Percentiles rank a stretch among this genome's conserved stretches.
phyloP scores from a whole-genome alignment of 2,888 invertebrate genomes.

The Coleophora flavipennella region DNA sequence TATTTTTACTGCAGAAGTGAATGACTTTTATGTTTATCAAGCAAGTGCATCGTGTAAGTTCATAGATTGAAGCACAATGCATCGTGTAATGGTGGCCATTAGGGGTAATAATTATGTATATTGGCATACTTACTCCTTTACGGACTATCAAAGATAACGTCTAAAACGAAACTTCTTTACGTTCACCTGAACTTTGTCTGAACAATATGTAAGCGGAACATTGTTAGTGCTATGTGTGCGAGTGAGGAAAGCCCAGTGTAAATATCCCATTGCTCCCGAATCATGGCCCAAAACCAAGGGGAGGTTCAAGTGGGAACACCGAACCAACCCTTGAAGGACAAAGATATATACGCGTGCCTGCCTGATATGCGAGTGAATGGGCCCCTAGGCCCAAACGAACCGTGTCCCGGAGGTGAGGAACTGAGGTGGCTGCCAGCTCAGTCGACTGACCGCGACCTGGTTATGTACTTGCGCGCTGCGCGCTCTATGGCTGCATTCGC shows the following conservation, averaged over 20 bases:
- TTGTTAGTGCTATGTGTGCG: slow-evolving; percentile 47
- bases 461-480: slow-evolving; percentile 97
- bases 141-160: slow-evolving; percentile 48
- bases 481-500: slow-evolving; percentile 99
- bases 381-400: slow-evolving; percentile 60
- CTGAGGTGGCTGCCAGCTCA: slow-evolving; percentile 95
- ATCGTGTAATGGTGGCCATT: slow-evolving; percentile 74
- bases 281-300: slow-evolving; percentile 70
- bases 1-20: slow-evolving; percentile 31
- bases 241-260: slow-evolving; percentile 47
- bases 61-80: slow-evolving; percentile 60
- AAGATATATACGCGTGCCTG: slow-evolving; percentile 68
- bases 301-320: slow-evolving; percentile 69
- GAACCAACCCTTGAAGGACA: slow-evolving; percentile 67
- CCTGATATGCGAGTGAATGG: slow-evolving; percentile 71
- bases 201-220: slow-evolving; percentile 46
- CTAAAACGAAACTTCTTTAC: slow-evolving; percentile 28
- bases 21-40: slow-evolving; percentile 33
- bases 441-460: slow-evolving; percentile 93
- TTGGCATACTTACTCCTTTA: slow-evolving; percentile 66
- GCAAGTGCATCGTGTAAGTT: slow-evolving; percentile 34
- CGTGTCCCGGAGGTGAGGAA: slow-evolving; percentile 81
- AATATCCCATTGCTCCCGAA: slow-evolving; percentile 45
- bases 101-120: slow-evolving; percentile 70
- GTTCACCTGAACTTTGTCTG: slow-evolving; percentile 27